phyloP scores from a whole-genome alignment of 2,113 vertebrate genomes.

The Lampris megalopsis region DNA sequence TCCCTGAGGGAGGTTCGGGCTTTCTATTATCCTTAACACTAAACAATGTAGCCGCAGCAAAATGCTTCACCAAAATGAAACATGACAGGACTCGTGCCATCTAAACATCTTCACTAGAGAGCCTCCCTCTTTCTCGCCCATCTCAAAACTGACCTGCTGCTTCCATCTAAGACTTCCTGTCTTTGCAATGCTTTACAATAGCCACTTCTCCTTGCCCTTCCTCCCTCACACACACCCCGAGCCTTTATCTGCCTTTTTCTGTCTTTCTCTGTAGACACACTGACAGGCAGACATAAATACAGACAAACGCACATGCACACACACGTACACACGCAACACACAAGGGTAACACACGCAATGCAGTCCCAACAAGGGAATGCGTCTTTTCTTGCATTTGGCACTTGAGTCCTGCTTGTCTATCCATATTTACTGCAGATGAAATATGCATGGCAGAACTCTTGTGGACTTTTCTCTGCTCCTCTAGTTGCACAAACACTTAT shows the following conservation, averaged over 20 bases:
- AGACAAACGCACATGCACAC: not conserved
- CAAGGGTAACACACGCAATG: not conserved
- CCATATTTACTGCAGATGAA: slow-evolving; percentile 61
- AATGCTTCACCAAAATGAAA: not conserved
- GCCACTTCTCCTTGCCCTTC: slow-evolving; percentile 22
- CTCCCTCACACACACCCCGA: slow-evolving; percentile 14
- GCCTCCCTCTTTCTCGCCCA: slow-evolving; percentile 4
- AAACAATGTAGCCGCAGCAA: not conserved
- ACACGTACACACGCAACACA: not conserved
- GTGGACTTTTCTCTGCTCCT: slow-evolving; percentile 29
- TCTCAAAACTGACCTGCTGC: not conserved
- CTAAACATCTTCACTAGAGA: not conserved
- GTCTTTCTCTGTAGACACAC: slow-evolving; percentile 16
- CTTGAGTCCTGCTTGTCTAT: slow-evolving; percentile 49
- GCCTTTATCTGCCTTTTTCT: slow-evolving; percentile 12
- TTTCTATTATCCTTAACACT: too few species aligned
- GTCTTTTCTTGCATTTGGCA: slow-evolving; percentile 49
- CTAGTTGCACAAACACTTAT: slow-evolving; percentile 6
- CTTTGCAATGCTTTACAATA: slow-evolving; percentile 33
- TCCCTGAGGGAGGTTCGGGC: too few species aligned
- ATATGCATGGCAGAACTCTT: slow-evolving; percentile 62
- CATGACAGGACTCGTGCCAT: not conserved
- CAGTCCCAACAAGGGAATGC: slow-evolving; percentile 16
- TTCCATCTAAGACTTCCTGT: not conserved
- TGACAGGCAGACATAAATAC: slow-evolving; percentile 27